phyloP scores from a whole-genome alignment of 2,888 invertebrate species.

The Chrysodeixis includens region DNA sequence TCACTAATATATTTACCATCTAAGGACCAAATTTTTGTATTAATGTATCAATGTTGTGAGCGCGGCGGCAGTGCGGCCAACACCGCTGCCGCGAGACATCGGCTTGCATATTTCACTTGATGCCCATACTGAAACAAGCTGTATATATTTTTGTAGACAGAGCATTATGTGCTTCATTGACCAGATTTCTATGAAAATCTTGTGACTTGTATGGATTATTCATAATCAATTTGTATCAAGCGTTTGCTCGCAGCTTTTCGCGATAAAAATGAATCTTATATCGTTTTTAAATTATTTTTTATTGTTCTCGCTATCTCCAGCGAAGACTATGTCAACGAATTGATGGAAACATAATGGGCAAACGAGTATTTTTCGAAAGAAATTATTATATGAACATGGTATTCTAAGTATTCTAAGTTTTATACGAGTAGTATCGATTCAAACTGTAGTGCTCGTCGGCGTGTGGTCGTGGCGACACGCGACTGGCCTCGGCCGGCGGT shows the following conservation, averaged over 20 bases:
- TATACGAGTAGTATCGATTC: slow-evolving; percentile 7
- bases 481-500: background rate
- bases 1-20: slow-evolving; percentile 49
- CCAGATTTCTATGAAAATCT: slow-evolving; percentile 20
- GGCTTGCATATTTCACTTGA: slow-evolving; percentile 38
- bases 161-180: slow-evolving; percentile 28
- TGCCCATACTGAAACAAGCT: slow-evolving; percentile 35
- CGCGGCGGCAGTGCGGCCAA: slow-evolving; percentile 23
- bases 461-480: background rate
- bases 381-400: slow-evolving; percentile 7
- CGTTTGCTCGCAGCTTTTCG: slow-evolving; percentile 40
- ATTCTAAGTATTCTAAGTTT: slow-evolving; percentile 9
- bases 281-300: slow-evolving; percentile 44
- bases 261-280: slow-evolving; percentile 36
- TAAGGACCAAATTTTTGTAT: slow-evolving; percentile 63
- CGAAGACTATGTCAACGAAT: slow-evolving; percentile 22
- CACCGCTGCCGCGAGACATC: slow-evolving; percentile 17
- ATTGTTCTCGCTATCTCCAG: slow-evolving; percentile 28
- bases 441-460: background rate
- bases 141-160: slow-evolving; percentile 50
- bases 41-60: slow-evolving; percentile 45
- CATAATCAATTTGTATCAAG: slow-evolving; percentile 40
- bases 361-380: slow-evolving; percentile 5
- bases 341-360: background rate
- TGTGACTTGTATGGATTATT: slow-evolving; percentile 23